Percentiles rank a stretch among this genome's conserved stretches.
These are phyloP conservation scores for Catharus bicknelli DNA, from an alignment of 2,113 vertebrate genomes.

Conservation along the genomic window DNA sequence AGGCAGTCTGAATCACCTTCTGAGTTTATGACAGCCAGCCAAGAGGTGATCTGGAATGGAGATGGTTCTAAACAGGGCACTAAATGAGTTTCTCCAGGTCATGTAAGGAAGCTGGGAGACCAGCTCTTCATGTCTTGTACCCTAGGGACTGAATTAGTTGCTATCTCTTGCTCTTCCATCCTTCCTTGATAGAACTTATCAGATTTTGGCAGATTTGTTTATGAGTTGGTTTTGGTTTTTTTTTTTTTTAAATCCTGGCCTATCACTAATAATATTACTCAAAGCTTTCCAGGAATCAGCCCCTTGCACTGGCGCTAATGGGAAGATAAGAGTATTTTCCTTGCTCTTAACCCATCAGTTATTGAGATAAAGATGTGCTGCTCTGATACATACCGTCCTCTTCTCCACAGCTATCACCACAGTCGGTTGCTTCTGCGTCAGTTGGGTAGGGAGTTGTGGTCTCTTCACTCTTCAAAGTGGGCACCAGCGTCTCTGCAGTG, in stretches of 20 bases:
- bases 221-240: not conserved
- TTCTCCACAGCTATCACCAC: conserved; percentile 76
- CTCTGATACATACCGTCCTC: conserved; percentile 72
- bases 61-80: not conserved
- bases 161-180: conserved; percentile 38
- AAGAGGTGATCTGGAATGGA: not conserved
- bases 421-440: conserved; percentile 75
- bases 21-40: conserved; percentile 4
- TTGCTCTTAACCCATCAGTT: conserved; percentile 8
- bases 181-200: conserved; percentile 53
- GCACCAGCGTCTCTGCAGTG: conserved; percentile 82
- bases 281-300: conserved; percentile 55
- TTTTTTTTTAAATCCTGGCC: not conserved
- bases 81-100: conserved; percentile 24
- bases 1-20: not conserved
- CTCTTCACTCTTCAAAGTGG: conserved; percentile 84
- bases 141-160: not conserved
- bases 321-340: conserved; percentile 43
- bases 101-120: not conserved
- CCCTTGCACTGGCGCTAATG: not conserved
- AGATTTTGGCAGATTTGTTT: conserved; percentile 44
- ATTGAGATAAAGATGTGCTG: not conserved
- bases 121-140: not conserved
- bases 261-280: conserved; percentile 50
- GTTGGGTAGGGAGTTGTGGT: conserved; percentile 78